Evolutionary conservation across 2,113 vertebrate genomes (phyloP).

Genomic region (Ellobius talpinus): DNA sequence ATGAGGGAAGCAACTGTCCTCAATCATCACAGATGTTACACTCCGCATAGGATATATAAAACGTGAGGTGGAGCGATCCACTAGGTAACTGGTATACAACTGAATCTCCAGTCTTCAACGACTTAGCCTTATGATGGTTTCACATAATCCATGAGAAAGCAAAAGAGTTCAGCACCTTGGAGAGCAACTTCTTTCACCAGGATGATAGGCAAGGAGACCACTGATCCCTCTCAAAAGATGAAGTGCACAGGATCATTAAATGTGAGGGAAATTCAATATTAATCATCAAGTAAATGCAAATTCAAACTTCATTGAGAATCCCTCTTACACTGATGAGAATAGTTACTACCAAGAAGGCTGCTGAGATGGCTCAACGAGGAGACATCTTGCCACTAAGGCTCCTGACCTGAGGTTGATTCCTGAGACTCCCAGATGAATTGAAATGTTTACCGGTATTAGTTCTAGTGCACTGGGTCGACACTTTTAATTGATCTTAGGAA

Average conservation of each 20-base stretch:
- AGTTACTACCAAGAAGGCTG: background rate
- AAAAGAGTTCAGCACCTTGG: background rate
- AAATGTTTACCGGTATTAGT: background rate
- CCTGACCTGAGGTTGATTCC: background rate
- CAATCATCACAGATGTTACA: background rate
- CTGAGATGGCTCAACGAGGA: background rate
- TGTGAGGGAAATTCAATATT: background rate
- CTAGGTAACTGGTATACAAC: too few species aligned
- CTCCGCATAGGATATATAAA: background rate
- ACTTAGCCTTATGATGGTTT: background rate
- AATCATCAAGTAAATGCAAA: background rate
- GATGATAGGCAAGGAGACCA: background rate
- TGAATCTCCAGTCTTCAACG: background rate
- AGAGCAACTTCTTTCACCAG: background rate
- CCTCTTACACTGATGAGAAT: background rate
- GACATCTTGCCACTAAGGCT: too few species aligned
- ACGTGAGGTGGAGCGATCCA: background rate
- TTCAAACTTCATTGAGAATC: background rate
- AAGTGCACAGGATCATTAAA: background rate
- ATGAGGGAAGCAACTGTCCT: background rate
- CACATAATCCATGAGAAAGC: background rate
- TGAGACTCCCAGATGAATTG: background rate
- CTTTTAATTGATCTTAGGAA: constrained; percentile 8
- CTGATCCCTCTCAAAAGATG: background rate
- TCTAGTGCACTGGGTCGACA: background rate